Percentiles rank a stretch among this genome's conserved stretches.
These are phyloP conservation scores for Dinothrombium tinctorium DNA, from an alignment of 1,140 invertebrate genomes.

Conservation along the genomic window DNA sequence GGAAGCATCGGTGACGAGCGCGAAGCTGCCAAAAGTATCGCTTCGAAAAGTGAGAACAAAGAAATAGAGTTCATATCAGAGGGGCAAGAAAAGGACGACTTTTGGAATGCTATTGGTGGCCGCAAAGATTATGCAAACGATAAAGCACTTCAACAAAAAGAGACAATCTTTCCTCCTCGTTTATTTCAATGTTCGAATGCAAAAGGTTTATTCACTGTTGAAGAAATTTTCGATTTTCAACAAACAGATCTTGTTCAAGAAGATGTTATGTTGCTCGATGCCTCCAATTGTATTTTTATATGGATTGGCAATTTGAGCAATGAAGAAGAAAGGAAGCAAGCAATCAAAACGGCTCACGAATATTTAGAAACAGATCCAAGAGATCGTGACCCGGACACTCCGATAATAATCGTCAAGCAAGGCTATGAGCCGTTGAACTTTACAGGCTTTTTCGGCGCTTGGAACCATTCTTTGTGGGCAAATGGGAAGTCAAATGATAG, in stretches of 20 bases:
- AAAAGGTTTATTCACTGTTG: conserved; percentile 29
- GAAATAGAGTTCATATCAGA: too few species aligned
- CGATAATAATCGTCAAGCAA: conserved; percentile 51
- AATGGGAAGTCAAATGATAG: conserved; percentile 14
- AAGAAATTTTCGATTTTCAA: conserved; percentile 48
- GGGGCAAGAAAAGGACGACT: conserved; percentile 33
- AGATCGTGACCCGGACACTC: conserved; percentile 44
- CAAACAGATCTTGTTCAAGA: conserved; percentile 56
- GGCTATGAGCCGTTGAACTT: conserved; percentile 64
- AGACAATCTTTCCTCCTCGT: conserved; percentile 27
- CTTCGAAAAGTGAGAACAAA: conserved; percentile 16
- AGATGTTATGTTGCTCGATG: conserved; percentile 56
- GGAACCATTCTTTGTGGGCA: conserved; percentile 54
- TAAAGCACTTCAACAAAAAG: conserved; percentile 15
- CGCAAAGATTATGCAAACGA: background rate
- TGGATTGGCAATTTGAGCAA: conserved; percentile 51
- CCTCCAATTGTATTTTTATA: conserved; percentile 47
- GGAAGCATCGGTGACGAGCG: conserved; percentile 41
- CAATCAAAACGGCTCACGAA: conserved; percentile 28
- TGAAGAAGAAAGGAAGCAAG: conserved; percentile 32
- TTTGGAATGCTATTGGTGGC: conserved; percentile 18
- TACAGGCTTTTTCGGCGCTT: conserved; percentile 65
- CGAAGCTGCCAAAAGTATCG: conserved; percentile 27
- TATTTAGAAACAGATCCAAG: conserved; percentile 41
- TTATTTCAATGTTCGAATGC: conserved; percentile 36